Conservation (phyloP, 2,888 invertebrate species). For the Amaurobius ferox region DNA sequence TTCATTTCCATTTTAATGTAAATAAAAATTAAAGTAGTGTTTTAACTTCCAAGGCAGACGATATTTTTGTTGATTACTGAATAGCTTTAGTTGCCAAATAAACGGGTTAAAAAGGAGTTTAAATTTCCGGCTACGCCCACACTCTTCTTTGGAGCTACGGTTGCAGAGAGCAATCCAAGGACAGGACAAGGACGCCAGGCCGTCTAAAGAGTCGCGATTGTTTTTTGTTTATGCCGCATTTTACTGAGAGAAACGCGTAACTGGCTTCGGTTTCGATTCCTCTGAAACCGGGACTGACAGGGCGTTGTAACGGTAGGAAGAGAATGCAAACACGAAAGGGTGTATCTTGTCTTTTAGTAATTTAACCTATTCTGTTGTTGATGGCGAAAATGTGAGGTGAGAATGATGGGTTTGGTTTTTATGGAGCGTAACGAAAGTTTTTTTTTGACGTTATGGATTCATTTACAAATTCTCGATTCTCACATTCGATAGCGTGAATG, state of each 20-base stretch:
- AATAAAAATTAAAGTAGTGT: too few relatives aligned
- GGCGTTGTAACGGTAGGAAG: too few relatives aligned
- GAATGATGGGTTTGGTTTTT: too few relatives aligned
- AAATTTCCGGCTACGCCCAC: conserved; percentile 16
- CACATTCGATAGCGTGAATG: too few relatives aligned
- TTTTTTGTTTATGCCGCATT: not conserved
- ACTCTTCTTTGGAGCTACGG: not conserved
- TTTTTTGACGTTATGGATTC: too few relatives aligned
- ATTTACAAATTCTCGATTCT: too few relatives aligned
- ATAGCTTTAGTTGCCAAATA: not conserved
- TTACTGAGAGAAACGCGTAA: not conserved
- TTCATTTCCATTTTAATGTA: too few relatives aligned
- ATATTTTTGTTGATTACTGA: not conserved
- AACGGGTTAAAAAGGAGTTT: not conserved
- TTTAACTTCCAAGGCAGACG: not conserved
- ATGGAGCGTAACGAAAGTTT: too few relatives aligned
- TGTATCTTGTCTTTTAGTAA: too few relatives aligned
- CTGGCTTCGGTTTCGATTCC: conserved; percentile 1
- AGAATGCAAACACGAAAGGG: too few relatives aligned
- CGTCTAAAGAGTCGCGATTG: not conserved
- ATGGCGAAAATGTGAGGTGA: too few relatives aligned
- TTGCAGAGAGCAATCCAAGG: not conserved
- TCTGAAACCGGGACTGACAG: not conserved
- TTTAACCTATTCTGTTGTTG: too few relatives aligned
- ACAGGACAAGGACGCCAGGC: conserved; percentile 8